Conservation (phyloP, 2,888 invertebrate genomes). For the Cheilosia urbana region DNA sequence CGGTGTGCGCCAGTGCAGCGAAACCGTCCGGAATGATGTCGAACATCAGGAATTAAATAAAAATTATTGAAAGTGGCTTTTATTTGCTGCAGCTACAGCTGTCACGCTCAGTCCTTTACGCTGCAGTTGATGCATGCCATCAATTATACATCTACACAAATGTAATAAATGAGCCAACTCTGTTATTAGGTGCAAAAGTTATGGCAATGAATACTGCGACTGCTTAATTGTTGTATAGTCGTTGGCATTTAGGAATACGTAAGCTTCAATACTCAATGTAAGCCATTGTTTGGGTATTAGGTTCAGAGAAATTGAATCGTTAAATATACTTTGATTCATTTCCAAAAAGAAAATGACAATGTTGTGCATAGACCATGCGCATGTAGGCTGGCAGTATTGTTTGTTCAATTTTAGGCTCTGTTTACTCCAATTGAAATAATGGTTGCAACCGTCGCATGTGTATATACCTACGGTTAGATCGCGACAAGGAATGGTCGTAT, state of each 20-base stretch:
- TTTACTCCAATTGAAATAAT: neutral
- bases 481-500: neutral
- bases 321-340: slow-evolving; percentile 21
- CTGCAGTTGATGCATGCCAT: slow-evolving; percentile 47
- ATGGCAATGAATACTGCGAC: slow-evolving; percentile 59
- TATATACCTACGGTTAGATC: neutral
- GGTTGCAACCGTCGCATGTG: neutral
- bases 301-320: neutral
- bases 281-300: slow-evolving; percentile 13
- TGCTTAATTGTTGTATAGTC: slow-evolving; percentile 60
- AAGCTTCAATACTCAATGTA: slow-evolving; percentile 3
- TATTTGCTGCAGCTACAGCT: slow-evolving; percentile 29
- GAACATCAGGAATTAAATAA: slow-evolving; percentile 49
- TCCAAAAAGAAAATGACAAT: slow-evolving; percentile 14
- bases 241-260: slow-evolving; percentile 54
- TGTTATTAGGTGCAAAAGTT: slow-evolving; percentile 37
- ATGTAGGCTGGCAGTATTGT: slow-evolving; percentile 1
- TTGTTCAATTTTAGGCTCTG: slow-evolving; percentile 11
- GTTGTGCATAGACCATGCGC: slow-evolving; percentile 39
- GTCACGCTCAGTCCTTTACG: slow-evolving; percentile 46
- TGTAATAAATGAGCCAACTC: slow-evolving; percentile 23
- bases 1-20: slow-evolving; percentile 28
- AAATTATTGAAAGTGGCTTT: slow-evolving; percentile 41
- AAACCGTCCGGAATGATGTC: slow-evolving; percentile 41
- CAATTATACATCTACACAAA: slow-evolving; percentile 39